These are phyloP conservation scores for Steinernema scapterisci DNA, from an alignment of 2,888 invertebrate genomes.

Conservation along the genomic window DNA sequence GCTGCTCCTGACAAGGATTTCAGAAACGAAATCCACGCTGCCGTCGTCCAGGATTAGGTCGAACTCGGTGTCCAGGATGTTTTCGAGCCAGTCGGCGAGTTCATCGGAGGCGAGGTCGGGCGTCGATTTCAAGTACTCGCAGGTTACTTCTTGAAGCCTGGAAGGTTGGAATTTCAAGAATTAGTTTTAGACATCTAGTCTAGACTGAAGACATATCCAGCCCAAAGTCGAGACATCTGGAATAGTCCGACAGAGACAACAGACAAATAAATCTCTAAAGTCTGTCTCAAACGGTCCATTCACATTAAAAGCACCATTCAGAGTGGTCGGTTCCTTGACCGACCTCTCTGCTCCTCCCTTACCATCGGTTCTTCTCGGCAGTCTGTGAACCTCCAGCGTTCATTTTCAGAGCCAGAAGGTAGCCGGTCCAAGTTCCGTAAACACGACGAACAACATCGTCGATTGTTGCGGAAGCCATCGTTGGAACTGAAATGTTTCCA, in stretches of 20 bases:
- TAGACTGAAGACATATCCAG: too few species aligned
- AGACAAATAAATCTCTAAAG: too few species aligned
- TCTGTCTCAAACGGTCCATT: too few species aligned
- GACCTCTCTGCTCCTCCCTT: too few species aligned
- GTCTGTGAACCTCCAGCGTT: constrained; percentile 55
- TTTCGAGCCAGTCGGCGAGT: constrained; percentile 57
- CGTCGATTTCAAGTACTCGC: constrained; percentile 45
- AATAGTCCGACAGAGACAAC: too few species aligned
- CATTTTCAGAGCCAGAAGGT: constrained; percentile 53
- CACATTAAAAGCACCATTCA: too few species aligned
- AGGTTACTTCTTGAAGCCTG: constrained; percentile 52
- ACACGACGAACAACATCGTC: constrained; percentile 36
- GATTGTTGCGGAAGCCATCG: constrained; percentile 10
- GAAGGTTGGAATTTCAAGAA: too few species aligned
- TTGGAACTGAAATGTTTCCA: too few species aligned
- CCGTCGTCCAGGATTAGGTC: constrained; percentile 58
- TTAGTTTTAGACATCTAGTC: too few species aligned
- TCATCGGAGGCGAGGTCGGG: constrained; percentile 52
- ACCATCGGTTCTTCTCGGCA: constrained; percentile 45
- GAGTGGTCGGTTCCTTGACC: too few species aligned
- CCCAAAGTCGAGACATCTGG: not conserved
- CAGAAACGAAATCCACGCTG: constrained; percentile 48
- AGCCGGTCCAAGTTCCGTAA: constrained; percentile 43
- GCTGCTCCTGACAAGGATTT: constrained; percentile 49
- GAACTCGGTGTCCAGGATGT: constrained; percentile 53